Conservation (phyloP, 2,797 vertebrate species). For the Anniella stebbinsi region DNA sequence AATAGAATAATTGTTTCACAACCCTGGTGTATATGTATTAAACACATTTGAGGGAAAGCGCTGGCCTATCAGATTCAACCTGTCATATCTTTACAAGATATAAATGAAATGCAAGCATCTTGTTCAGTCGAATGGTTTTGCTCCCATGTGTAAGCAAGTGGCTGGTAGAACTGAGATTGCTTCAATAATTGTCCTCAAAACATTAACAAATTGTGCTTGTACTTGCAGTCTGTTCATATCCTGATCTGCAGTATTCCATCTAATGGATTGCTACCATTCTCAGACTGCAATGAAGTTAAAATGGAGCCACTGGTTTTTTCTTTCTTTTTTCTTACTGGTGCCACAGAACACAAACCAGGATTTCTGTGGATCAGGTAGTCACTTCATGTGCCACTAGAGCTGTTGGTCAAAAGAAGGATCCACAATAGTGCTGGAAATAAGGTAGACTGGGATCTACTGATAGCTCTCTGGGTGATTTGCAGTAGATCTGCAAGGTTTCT, state of each 20-base stretch:
- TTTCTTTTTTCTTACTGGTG: background rate
- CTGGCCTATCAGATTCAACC: slow-evolving; percentile 6
- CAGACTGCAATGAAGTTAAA: background rate
- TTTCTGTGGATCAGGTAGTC: background rate
- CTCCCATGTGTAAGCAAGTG: slow-evolving; percentile 22
- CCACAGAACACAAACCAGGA: too few species aligned
- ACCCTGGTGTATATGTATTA: background rate
- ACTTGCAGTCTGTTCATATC: background rate
- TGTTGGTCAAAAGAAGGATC: background rate
- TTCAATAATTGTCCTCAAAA: slow-evolving; percentile 1
- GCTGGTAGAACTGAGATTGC: slow-evolving; percentile 31
- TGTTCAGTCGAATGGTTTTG: slow-evolving; percentile 39
- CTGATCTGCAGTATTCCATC: background rate
- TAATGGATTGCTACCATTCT: background rate
- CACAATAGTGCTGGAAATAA: background rate
- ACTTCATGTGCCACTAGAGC: background rate
- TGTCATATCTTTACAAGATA: slow-evolving; percentile 49
- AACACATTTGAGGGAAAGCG: background rate
- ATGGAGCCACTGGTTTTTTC: background rate
- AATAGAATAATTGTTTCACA: background rate
- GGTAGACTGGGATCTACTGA: background rate
- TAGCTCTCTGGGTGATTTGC: background rate
- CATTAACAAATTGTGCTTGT: rapidly evolving
- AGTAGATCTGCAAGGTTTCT: background rate
- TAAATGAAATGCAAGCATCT: slow-evolving; percentile 22